These are phyloP conservation scores for Micromussa lordhowensis DNA, from an alignment of 92 coral and sea anemone genomes.

Conservation along the genomic window DNA sequence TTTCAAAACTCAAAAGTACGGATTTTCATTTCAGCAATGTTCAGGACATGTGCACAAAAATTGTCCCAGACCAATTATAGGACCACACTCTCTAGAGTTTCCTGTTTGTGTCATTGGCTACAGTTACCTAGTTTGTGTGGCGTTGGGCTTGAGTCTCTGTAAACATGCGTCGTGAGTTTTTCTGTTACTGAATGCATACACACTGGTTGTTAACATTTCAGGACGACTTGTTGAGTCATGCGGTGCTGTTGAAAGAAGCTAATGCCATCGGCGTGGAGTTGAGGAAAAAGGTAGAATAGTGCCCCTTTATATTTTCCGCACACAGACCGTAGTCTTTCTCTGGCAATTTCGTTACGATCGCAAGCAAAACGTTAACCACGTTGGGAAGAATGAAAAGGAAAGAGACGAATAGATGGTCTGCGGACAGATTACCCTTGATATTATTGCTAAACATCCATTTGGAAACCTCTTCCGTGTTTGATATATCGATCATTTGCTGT, in stretches of 20 bases:
- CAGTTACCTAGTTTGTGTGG: neutral
- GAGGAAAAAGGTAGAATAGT: conserved; percentile 79
- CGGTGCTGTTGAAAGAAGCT: conserved; percentile 93
- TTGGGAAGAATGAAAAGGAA: no score
- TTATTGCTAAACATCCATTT: neutral
- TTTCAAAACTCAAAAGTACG: no score
- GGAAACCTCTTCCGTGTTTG: neutral
- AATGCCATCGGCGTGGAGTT: conserved; percentile 96
- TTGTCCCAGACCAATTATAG: neutral
- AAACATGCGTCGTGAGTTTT: neutral
- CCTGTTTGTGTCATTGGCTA: neutral
- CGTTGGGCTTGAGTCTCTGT: neutral
- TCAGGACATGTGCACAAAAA: neutral
- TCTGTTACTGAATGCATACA: neutral
- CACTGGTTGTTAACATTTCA: conserved; percentile 25
- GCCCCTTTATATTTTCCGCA: no score
- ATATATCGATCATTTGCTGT: neutral
- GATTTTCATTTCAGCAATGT: neutral
- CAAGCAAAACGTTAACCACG: no score
- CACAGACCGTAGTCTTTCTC: no score
- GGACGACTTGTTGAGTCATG: conserved; percentile 92
- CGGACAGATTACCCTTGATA: neutral
- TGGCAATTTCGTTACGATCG: no score
- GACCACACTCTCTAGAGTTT: neutral
- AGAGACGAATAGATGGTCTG: no score